These are phyloP conservation scores for Acleris literana DNA, from an alignment of 2,888 invertebrate genomes.

Conservation along the genomic window DNA sequence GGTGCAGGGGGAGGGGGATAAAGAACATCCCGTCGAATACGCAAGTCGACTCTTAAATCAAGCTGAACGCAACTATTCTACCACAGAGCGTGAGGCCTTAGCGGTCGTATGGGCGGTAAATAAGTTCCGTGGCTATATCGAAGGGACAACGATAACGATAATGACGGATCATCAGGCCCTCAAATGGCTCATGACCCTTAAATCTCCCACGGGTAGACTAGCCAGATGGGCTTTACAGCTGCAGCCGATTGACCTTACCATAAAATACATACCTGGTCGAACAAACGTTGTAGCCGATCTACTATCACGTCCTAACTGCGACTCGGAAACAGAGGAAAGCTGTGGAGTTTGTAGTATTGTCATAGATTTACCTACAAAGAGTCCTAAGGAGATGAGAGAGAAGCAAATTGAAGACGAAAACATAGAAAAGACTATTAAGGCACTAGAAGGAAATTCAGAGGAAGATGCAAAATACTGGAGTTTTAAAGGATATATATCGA, in stretches of 20 bases:
- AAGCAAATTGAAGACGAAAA: background rate
- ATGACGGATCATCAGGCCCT: constrained; percentile 4
- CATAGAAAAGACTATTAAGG: background rate
- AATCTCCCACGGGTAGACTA: background rate
- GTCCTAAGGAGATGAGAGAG: constrained; percentile 6
- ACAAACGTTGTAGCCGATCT: background rate
- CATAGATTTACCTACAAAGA: background rate
- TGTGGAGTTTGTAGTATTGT: background rate
- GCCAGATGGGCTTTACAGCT: constrained; percentile 1
- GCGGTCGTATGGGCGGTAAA: no score
- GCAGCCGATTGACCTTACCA: background rate
- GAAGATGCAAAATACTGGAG: constrained; percentile 9
- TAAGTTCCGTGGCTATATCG: background rate
- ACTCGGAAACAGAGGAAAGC: background rate
- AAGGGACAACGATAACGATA: background rate
- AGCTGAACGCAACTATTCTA: no score
- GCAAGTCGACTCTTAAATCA: background rate
- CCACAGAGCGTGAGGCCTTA: no score
- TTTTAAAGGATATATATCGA: constrained; percentile 6
- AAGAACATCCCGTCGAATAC: constrained; percentile 1
- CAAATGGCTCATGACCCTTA: background rate
- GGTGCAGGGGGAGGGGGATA: constrained; percentile 8
- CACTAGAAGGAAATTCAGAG: constrained; percentile 4
- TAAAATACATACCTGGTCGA: background rate
- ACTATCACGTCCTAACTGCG: background rate